Evolutionary conservation across 2,888 invertebrate species (phyloP), one percentile per base, ranked within the genome.

Genomic region (Tromatobia lineatoria): DNA sequence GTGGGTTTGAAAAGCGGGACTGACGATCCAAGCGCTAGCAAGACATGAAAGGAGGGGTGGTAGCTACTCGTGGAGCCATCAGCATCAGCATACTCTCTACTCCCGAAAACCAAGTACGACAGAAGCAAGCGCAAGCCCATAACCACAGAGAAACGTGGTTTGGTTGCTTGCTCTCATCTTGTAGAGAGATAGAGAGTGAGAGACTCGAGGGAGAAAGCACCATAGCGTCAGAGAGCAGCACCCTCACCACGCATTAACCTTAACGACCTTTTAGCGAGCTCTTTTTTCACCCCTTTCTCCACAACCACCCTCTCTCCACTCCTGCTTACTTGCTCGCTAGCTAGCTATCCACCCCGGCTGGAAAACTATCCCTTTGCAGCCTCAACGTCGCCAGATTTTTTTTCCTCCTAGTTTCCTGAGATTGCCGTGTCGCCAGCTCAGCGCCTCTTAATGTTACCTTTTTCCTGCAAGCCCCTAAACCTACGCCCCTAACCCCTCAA

Each of bases 351-450:
- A 20, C 4, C 42, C 34, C 20, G 20, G 20, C 29, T 38, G 64
- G 18, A 47, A 61, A 50, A 70, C 71, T n/a, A n/a, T 71, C 74
- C 71, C 73, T 34, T 15, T 18, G 11, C 47, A 20, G 25, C 57
- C 61, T 52, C 61, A 78, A 61, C 59, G 78, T 70, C 75, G 66
- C 79, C 73, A 75, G 75, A 70, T 74, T 85, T 85, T 83, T 83
- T 84, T 79, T 82, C 57, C 87, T 87, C 86, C 87, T 88, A 88
- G 90, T 89, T 78, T 88, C 87, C 90, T 88, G 90, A 91, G 91
- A 91, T 91, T 91, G 90, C 91, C 90, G 90, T 91, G 91, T 90
- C 91, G 90, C 90, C 87, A 90, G 89, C 91, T 91, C 91, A 91
- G 91, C 91, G 91, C 89, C 90, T 91, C 91, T 91, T 91, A 91